phyloP scores from a whole-genome alignment of 64 coral and sea anemone species.

The Pocillopora verrucosa region DNA sequence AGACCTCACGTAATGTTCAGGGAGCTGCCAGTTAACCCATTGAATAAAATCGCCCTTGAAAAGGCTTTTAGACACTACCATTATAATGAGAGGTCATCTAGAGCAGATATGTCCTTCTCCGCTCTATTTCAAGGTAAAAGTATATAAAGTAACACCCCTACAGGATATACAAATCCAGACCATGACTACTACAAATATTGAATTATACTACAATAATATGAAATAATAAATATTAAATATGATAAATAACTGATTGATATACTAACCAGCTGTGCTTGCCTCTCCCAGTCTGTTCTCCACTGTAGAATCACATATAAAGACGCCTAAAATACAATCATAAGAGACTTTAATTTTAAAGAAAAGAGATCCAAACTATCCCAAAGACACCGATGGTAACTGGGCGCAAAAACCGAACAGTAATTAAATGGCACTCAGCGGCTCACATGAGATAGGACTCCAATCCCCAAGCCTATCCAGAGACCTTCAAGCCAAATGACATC shows the following conservation, averaged over 20 bases:
- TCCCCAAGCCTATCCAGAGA: slow-evolving; percentile 30
- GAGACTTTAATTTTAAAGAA: neutral
- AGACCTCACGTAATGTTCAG: no score
- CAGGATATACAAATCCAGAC: no score
- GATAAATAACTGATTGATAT: neutral
- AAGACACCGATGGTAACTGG: neutral
- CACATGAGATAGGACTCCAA: neutral
- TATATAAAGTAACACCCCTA: no score
- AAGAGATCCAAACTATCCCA: no score
- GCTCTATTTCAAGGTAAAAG: no score
- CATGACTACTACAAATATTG: no score
- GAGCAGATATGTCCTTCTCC: no score
- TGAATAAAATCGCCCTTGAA: no score
- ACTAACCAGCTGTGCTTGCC: slow-evolving; percentile 65
- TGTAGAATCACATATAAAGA: slow-evolving; percentile 38
- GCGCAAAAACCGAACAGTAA: neutral
- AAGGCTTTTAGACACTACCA: no score
- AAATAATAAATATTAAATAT: neutral
- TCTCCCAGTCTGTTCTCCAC: slow-evolving; percentile 67
- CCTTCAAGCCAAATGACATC: slow-evolving; percentile 28
- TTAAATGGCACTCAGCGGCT: neutral
- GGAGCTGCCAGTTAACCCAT: no score
- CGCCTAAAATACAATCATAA: slow-evolving; percentile 37
- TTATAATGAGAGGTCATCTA: no score
- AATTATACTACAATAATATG: no score